Percentiles rank a stretch among this genome's conserved stretches.
Evolutionary conservation across 2,113 vertebrate genomes (phyloP).

Genomic region (Tetrax tetrax): DNA sequence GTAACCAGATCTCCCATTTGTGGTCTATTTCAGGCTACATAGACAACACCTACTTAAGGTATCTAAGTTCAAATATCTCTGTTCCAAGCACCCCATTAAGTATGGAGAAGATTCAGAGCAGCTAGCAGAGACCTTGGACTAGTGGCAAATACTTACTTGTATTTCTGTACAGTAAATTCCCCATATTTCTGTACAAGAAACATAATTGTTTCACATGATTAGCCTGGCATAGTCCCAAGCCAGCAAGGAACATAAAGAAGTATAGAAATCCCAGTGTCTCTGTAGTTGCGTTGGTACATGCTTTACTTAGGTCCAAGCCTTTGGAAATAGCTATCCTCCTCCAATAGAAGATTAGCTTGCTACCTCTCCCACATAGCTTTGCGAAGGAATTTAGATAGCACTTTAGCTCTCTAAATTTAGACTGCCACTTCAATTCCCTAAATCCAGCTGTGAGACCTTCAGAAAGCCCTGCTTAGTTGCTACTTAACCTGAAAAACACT

Average conservation of each 20-base stretch:
- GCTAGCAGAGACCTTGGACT: neutral
- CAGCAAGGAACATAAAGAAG: neutral
- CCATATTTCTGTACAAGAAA: neutral
- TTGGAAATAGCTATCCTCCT: neutral
- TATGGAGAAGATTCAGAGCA: neutral
- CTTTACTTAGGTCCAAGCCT: neutral
- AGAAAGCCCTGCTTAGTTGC: conserved; percentile 19
- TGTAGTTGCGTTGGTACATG: neutral
- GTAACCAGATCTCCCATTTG: neutral
- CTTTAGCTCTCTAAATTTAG: conserved; percentile 21
- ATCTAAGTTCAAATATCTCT: neutral
- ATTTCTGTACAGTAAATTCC: neutral
- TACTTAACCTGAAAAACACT: conserved; percentile 4
- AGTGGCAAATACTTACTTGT: neutral
- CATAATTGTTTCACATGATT: neutral
- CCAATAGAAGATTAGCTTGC: neutral
- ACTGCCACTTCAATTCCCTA: neutral
- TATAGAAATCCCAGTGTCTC: neutral
- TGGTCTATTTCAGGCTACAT: neutral
- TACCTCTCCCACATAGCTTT: neutral
- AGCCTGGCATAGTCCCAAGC: neutral
- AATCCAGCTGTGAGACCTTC: conserved; percentile 21
- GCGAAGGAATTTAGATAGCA: neutral
- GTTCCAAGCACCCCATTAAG: neutral
- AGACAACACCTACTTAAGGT: neutral